These are phyloP conservation scores for Nipponia nippon DNA, from an alignment of 2,113 vertebrate genomes.

Conservation along the genomic window DNA sequence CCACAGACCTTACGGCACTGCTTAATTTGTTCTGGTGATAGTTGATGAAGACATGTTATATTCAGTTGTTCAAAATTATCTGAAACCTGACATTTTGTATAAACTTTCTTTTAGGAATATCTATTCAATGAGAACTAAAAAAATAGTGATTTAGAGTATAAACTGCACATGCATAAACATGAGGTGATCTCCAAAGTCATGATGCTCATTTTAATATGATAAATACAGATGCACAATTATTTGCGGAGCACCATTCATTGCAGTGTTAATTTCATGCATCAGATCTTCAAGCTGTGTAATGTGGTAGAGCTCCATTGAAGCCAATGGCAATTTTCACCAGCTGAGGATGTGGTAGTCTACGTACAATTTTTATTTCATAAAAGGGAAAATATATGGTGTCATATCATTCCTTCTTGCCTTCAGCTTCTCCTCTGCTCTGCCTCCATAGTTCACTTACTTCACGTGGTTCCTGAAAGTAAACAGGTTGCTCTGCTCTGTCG, in stretches of 20 bases:
- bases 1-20: fast-evolving
- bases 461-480: fast-evolving
- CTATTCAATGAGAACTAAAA: background rate
- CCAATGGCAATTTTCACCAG: background rate
- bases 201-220: background rate
- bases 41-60: background rate
- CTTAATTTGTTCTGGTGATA: background rate
- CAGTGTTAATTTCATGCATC: background rate
- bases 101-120: background rate
- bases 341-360: background rate
- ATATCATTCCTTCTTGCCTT: background rate
- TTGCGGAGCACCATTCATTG: background rate
- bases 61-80: background rate
- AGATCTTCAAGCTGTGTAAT: background rate
- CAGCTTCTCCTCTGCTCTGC: background rate
- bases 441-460: background rate
- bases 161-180: background rate
- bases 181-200: background rate
- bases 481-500: background rate
- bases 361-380: background rate
- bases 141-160: background rate
- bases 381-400: background rate
- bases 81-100: background rate
- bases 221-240: background rate
- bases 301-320: background rate